Conservation (phyloP, 2,888 invertebrate genomes). For the Noctua fimbriata region DNA sequence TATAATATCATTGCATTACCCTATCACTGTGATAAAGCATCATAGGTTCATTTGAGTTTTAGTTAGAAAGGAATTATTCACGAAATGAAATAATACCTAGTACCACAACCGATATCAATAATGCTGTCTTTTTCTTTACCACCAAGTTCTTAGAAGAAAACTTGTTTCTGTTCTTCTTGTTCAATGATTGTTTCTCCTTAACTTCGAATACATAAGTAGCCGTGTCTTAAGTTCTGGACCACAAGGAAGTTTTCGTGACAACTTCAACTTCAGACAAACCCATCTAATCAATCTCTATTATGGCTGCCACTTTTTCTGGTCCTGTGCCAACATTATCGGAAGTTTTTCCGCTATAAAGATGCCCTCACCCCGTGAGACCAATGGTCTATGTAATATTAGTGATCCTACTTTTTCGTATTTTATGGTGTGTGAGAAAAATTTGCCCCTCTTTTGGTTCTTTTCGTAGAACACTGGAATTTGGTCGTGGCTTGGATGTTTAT, state of each 20-base stretch:
- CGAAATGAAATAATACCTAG: neutral
- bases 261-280: slow-evolving; percentile 47
- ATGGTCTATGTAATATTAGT: slow-evolving; percentile 54
- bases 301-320: slow-evolving; percentile 58
- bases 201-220: slow-evolving; percentile 33
- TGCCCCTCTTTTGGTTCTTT: slow-evolving; percentile 21
- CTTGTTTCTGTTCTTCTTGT: neutral
- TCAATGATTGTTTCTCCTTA: slow-evolving; percentile 2
- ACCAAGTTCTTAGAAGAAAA: neutral
- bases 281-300: slow-evolving; percentile 62
- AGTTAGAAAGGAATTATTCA: too few relatives aligned
- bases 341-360: slow-evolving; percentile 57
- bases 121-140: slow-evolving; percentile 1
- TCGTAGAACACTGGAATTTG: slow-evolving; percentile 22
- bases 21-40: too few relatives aligned
- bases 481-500: slow-evolving; percentile 1
- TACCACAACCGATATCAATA: neutral
- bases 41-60: too few relatives aligned
- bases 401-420: slow-evolving; percentile 43
- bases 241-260: slow-evolving; percentile 30
- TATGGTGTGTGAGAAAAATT: slow-evolving; percentile 35
- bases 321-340: slow-evolving; percentile 55
- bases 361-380: slow-evolving; percentile 43
- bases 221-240: slow-evolving; percentile 23
- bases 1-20: too few relatives aligned